A percentile compares a stretch with the other conserved stretches of the same genome.
Conservation (phyloP, 2,797 vertebrate genomes). For the Gadopsis marmoratus region DNA sequence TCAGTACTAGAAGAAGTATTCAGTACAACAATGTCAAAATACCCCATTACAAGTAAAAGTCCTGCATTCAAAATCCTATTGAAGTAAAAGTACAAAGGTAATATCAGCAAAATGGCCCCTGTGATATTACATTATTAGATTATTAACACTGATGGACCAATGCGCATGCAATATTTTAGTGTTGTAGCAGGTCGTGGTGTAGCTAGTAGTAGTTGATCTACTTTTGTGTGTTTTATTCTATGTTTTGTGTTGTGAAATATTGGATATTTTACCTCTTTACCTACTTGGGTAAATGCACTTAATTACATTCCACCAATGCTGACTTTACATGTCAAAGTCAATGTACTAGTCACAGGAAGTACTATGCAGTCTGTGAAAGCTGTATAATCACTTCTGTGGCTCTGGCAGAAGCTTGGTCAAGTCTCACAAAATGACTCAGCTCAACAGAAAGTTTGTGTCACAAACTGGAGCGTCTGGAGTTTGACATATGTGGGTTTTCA, state of each 20-base stretch:
- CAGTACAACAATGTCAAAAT: not conserved
- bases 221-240: too few species aligned
- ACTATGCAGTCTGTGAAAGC: not conserved
- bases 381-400: not conserved
- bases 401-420: not conserved
- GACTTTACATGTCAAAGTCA: slow-evolving; percentile 1
- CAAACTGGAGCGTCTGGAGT: not conserved
- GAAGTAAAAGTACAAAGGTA: not conserved
- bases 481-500: not conserved
- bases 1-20: not conserved
- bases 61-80: not conserved
- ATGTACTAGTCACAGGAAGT: not conserved
- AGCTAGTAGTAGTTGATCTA: not conserved
- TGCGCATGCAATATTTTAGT: not conserved
- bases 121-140: not conserved
- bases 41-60: not conserved
- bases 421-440: not conserved
- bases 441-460: not conserved
- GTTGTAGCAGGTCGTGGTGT: not conserved
- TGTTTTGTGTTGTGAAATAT: too few species aligned
- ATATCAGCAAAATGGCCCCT: not conserved
- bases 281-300: not conserved
- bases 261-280: too few species aligned
- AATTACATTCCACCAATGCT: not conserved
- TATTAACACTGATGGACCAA: not conserved